Evolutionary conservation across 2,113 vertebrate genomes (phyloP).

Genomic region (Rhodinocichla rosea): DNA sequence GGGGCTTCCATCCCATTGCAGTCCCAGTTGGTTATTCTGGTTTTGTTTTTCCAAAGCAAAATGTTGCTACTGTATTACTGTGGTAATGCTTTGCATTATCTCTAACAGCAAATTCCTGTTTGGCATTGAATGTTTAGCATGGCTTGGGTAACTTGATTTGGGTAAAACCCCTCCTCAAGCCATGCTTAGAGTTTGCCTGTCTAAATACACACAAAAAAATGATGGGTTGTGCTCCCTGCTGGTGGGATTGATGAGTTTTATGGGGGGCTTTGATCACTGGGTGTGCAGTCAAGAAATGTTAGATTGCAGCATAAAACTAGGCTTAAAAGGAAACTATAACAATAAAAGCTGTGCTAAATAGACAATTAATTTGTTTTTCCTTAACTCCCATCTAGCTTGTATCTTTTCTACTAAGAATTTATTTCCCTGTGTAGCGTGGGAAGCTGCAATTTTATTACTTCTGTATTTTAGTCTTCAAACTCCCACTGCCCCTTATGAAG

Average conservation of each 20-base stretch:
- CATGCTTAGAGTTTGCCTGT: not conserved
- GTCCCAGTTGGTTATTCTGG: not conserved
- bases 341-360: conserved; percentile 11
- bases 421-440: conserved; percentile 44
- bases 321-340: not conserved
- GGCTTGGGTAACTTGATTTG: not conserved
- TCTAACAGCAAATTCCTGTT: not conserved
- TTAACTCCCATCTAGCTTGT: not conserved
- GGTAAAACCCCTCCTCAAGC: not conserved
- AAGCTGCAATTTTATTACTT: conserved; percentile 61
- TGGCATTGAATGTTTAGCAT: not conserved
- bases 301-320: not conserved
- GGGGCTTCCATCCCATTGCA: not conserved
- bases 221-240: not conserved
- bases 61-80: not conserved
- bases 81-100: not conserved
- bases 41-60: not conserved
- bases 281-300: not conserved
- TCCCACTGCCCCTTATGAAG: conserved; percentile 57
- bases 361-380: conserved; percentile 25
- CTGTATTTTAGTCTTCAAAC: conserved; percentile 63
- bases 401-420: conserved; percentile 25
- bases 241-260: not conserved
- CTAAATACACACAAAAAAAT: not conserved
- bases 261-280: not conserved